Evolutionary conservation across 2,888 invertebrate genomes (phyloP), one percentile per base, ranked within the genome.

Genomic region (Seira ritae): DNA sequence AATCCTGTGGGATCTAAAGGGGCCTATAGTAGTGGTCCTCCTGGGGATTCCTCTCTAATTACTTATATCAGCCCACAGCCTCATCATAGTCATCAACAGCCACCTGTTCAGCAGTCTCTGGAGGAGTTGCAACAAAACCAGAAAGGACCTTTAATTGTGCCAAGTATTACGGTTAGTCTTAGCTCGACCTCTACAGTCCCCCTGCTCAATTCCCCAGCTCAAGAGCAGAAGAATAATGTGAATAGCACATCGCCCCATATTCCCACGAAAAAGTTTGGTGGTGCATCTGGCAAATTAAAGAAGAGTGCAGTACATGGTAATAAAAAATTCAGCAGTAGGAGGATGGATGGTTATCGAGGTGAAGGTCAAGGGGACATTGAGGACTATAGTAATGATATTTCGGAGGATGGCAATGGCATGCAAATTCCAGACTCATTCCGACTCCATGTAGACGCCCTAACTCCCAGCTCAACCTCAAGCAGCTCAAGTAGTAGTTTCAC

Each of bases 1-100:
- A n/a, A n/a, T n/a, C n/a, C n/a, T n/a, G 82, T 73, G 12, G 76
- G 66, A 15, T 19, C 20, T 2, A 15, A 66, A 31, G 4, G 3
- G 22, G 70, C 23, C 65, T 20, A 31, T 42, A 23, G 22, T 20
- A 72, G 31, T 55, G 22, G 17, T 22, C 15, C 23, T 20, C 15
- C 12, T 22, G 60, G 62, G 65, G 20, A 22, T 17, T 74, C 83
- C n/a, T 83, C 83, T 0, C 70, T 84, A 31, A 77, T 82, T 50
- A 84, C 84, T n/a, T 84, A 84, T 46, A 84, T 84, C n/a, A 84
- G 75, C 31, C 84, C 84, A 17, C 84, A 84, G 12, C 82, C 82
- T 12, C 73, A 46, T 12, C 23, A 66, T 0, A 77, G 78, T 15
- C 82, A 84, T 78, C 42, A 74, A 8, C 74, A 79, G 37, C 84